Conservation (phyloP, 2,113 vertebrate genomes). For the Syngnathus floridae region DNA sequence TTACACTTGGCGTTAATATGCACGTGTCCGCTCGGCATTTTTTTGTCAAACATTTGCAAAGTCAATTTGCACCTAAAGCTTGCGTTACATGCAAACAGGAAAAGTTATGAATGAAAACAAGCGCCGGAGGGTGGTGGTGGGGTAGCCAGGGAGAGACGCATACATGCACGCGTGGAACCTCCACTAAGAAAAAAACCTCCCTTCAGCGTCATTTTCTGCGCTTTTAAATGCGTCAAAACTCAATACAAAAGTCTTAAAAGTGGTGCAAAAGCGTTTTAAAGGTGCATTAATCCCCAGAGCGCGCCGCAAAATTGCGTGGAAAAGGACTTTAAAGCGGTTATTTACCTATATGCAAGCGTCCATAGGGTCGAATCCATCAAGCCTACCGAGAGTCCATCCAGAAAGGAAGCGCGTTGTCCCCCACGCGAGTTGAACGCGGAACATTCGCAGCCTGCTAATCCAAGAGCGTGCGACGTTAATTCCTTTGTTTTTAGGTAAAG, state of each 20-base stretch:
- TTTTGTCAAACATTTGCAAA: not conserved
- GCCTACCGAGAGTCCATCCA: slow-evolving; percentile 56
- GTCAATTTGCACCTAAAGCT: slow-evolving; percentile 15
- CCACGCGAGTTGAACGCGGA: slow-evolving; percentile 1
- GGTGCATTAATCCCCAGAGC: not conserved
- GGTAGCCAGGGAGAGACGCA: slow-evolving; percentile 39
- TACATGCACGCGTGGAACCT: slow-evolving; percentile 33
- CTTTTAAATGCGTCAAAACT: not conserved
- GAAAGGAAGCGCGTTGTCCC: slow-evolving; percentile 13
- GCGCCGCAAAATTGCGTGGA: not conserved
- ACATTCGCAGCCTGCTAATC: slow-evolving; percentile 58
- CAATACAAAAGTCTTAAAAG: not conserved
- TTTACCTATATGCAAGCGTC: slow-evolving; percentile 71
- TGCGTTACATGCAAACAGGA: slow-evolving; percentile 43
- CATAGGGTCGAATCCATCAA: slow-evolving; percentile 72
- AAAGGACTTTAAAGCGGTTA: slow-evolving; percentile 3
- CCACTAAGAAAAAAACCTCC: not conserved
- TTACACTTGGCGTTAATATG: not conserved
- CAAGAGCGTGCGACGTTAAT: slow-evolving; percentile 46
- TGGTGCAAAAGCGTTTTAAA: not conserved
- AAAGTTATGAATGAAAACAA: slow-evolving; percentile 94
- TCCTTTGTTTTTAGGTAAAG: slow-evolving; percentile 31
- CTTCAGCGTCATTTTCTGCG: not conserved
- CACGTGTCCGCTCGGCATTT: not conserved
- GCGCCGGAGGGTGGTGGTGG: slow-evolving; percentile 55